A percentile compares a stretch with the other conserved stretches of the same genome.
Evolutionary conservation across 2,888 invertebrate species (phyloP).

Genomic region (Dinocampus coccinellae): DNA sequence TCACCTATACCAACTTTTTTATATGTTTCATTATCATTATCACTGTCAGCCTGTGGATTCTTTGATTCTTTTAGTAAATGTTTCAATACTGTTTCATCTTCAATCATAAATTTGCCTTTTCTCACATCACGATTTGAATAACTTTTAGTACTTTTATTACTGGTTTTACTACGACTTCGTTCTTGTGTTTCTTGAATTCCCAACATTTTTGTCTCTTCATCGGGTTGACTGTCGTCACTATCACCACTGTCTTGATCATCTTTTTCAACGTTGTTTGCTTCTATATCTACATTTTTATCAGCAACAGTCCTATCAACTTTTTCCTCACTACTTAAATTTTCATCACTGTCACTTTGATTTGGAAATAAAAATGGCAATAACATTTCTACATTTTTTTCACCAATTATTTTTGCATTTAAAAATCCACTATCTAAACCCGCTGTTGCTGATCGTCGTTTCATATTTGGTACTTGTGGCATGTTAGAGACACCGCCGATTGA

Average conservation of each 20-base stretch:
- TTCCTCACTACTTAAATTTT: constrained; percentile 61
- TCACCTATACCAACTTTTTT: constrained; percentile 57
- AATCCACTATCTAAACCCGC: constrained; percentile 71
- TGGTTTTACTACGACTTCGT: constrained; percentile 59
- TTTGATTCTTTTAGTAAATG: constrained; percentile 58
- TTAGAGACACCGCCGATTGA: constrained; percentile 71
- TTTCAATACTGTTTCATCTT: constrained; percentile 60
- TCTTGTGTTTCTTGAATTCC: constrained; percentile 48
- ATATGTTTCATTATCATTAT: constrained; percentile 52
- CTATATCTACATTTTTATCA: constrained; percentile 54
- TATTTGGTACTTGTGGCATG: constrained; percentile 73
- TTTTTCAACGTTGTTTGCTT: constrained; percentile 52
- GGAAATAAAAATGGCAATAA: constrained; percentile 71
- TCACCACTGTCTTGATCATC: constrained; percentile 57
- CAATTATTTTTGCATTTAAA: constrained; percentile 53
- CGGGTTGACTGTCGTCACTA: constrained; percentile 60
- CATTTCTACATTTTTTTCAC: constrained; percentile 56
- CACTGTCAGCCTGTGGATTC: constrained; percentile 54
- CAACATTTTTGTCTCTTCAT: constrained; percentile 62
- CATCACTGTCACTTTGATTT: constrained; percentile 67
- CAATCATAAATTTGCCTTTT: constrained; percentile 57
- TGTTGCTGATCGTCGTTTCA: constrained; percentile 71
- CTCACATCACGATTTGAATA: constrained; percentile 54
- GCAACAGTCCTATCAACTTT: constrained; percentile 44
- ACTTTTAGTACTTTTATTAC: constrained; percentile 54